Evolutionary conservation across 1,140 invertebrate species (phyloP).

Genomic region (Apocrypta bakeri): DNA sequence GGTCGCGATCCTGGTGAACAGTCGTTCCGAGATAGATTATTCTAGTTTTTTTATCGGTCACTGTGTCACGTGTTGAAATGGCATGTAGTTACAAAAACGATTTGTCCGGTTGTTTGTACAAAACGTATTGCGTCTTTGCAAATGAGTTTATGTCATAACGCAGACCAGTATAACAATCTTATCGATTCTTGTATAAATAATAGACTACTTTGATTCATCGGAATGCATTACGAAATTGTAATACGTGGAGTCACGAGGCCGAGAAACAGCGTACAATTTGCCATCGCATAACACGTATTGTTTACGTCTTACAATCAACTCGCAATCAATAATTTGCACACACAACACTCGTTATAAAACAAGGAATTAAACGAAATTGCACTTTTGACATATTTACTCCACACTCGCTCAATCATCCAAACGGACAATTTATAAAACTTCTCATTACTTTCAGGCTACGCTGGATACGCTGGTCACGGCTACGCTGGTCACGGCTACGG

Average conservation of each 20-base stretch:
- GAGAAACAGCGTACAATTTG: neutral
- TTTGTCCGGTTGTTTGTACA: neutral
- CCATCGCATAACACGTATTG: neutral
- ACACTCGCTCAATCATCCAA: too few species aligned
- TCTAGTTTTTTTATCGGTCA: neutral
- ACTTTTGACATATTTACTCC: neutral
- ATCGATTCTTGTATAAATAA: neutral
- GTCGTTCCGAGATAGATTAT: neutral
- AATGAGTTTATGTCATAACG: neutral
- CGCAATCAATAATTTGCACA: neutral
- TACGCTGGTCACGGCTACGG: slow-evolving; percentile 56
- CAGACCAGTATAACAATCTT: neutral
- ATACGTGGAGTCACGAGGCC: neutral
- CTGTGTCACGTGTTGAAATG: neutral
- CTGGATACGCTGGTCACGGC: slow-evolving; percentile 42
- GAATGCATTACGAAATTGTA: neutral
- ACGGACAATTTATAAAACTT: too few species aligned
- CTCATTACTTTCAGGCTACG: slow-evolving; percentile 7
- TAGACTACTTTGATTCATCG: neutral
- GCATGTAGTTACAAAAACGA: neutral
- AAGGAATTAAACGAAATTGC: neutral
- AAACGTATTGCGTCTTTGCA: neutral
- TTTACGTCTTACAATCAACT: neutral
- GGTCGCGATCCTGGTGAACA: neutral
- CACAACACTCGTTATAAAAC: neutral